Evolutionary conservation across 2,888 invertebrate genomes (phyloP), one percentile per base, ranked within the genome.

Genomic region (Anarsia innoxiella): DNA sequence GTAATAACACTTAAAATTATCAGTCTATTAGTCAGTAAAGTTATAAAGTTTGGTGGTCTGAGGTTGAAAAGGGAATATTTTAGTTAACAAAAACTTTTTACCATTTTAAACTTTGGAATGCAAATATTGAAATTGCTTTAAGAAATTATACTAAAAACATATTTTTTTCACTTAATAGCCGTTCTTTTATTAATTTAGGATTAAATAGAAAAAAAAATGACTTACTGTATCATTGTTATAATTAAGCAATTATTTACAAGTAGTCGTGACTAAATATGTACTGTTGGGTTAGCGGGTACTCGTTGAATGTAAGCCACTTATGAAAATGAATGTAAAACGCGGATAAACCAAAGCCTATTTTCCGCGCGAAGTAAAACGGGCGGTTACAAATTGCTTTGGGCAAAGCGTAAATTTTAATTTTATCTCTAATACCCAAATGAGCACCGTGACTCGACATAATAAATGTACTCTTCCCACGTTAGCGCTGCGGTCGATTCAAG

Each of bases 341-440:
- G 79, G 79, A 78, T 82, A 82, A 82, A 82, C 76, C 79, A 77
- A 77, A 82, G 80, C 80, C 79, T 80, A 75, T 84, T 82, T 83
- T 82, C 80, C 78, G 73, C 78, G 74, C 73, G 72, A 74, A 75
- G 72, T 75, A 73, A 74, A 79, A 70, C 79, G 76, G 70, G 73
- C 72, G 78, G 78, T 77, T 78, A 84, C 83, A 83, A 84, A 82
- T 82, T 84, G 82, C 79, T 84, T 82, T 79, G 79, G 82, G 82
- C 80, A 77, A 75, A 79, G 80, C 82, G 83, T 84, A 82, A 82
- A 84, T 83, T 82, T 84, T 83, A 83, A 84, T 83, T 82, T 84
- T 83, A 83, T 84, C 83, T 83, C 79, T 83, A 80, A 82, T 82
- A 82, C 78, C 80, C 82, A 79, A 84, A 82, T 82, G 82, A 82